phyloP scores from a whole-genome alignment of 2,888 invertebrate species.

The Tipula helvola region DNA sequence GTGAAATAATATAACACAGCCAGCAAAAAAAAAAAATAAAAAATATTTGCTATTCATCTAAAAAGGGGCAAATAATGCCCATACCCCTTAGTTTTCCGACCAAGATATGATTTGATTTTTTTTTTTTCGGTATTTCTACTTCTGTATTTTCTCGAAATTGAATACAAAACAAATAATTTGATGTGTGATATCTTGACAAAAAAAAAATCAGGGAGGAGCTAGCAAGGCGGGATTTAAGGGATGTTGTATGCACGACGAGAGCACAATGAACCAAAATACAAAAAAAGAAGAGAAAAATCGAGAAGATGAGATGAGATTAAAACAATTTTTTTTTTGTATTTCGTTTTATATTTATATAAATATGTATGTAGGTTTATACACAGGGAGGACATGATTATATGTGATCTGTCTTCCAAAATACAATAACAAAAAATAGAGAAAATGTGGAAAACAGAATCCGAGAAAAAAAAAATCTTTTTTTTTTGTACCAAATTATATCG shows the following conservation, averaged over 20 bases:
- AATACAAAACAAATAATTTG: background rate
- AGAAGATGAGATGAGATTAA: background rate
- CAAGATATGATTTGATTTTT: background rate
- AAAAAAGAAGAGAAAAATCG: background rate
- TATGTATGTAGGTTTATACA: background rate
- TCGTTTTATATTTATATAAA: background rate
- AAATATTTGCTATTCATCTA: background rate
- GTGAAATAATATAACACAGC: background rate
- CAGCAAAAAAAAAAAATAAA: background rate
- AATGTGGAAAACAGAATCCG: background rate
- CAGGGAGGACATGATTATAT: background rate
- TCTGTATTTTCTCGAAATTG: background rate
- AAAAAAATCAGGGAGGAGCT: slow-evolving; percentile 18
- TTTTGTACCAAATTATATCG: background rate
- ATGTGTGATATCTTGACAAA: background rate
- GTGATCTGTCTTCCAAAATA: slow-evolving; percentile 7
- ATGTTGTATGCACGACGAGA: background rate
- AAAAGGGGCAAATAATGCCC: slow-evolving; percentile 6
- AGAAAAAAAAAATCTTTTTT: background rate
- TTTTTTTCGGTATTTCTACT: background rate
- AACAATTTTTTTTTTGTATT: background rate
- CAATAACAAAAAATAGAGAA: background rate
- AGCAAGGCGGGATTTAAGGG: slow-evolving; percentile 18
- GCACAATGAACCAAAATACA: background rate
- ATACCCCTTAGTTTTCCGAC: background rate